A percentile compares a stretch with the other conserved stretches of the same genome.
Conservation (phyloP, 1,140 invertebrate genomes). For the Drosophila azteca region DNA sequence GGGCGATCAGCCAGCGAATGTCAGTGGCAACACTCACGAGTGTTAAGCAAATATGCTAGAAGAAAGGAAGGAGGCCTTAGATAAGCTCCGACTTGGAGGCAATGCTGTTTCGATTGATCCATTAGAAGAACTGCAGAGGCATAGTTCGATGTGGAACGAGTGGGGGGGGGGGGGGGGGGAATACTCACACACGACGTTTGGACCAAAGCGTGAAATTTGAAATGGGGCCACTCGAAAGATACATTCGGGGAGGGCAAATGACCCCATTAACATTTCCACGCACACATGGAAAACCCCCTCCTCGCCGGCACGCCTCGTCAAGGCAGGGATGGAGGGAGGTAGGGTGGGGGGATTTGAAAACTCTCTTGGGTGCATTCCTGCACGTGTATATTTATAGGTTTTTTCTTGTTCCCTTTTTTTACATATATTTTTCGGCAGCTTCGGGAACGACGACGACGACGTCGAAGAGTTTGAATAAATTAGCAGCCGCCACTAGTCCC, state of each 20-base stretch:
- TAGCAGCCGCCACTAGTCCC: constrained; percentile 33
- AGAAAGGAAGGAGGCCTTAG: too few species aligned
- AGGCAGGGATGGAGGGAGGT: background rate
- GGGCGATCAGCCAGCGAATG: constrained; percentile 56
- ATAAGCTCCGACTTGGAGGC: too few species aligned
- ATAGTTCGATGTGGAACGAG: background rate
- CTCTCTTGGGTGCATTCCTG: constrained; percentile 55
- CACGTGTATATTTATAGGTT: constrained; percentile 52
- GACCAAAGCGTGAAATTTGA: constrained; percentile 49
- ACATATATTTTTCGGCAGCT: constrained; percentile 35
- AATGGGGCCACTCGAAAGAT: constrained; percentile 49
- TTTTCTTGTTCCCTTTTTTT: constrained; percentile 13
- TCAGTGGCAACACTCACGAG: constrained; percentile 17
- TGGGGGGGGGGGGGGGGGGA: too few species aligned
- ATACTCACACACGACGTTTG: constrained; percentile 25
- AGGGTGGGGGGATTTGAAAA: constrained; percentile 8
- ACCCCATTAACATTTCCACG: constrained; percentile 74
- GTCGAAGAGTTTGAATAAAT: constrained; percentile 70
- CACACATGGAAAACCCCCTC: constrained; percentile 8
- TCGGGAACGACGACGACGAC: constrained; percentile 1
- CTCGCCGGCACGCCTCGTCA: too few species aligned
- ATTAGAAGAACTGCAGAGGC: too few species aligned
- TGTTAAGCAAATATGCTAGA: too few species aligned
- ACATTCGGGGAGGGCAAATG: constrained; percentile 58
- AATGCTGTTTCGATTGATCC: too few species aligned